Conservation (phyloP, 1,140 invertebrate species). For the Tetraneura akinire region DNA sequence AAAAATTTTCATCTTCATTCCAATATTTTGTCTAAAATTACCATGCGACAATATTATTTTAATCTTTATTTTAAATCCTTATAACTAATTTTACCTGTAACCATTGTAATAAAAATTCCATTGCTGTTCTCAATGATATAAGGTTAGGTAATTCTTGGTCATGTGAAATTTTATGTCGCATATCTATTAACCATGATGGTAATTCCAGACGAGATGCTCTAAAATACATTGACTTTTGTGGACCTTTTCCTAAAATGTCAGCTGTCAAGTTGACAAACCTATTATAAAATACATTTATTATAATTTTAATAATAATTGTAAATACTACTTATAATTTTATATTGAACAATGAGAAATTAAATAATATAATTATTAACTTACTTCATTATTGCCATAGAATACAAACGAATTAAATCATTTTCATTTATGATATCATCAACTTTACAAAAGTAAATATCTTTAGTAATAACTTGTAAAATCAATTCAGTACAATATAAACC, state of each 20-base stretch:
- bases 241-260: conserved; percentile 2
- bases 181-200: conserved; percentile 31
- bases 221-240: conserved; percentile 32
- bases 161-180: conserved; percentile 42
- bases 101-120: conserved; percentile 30
- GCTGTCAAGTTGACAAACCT: conserved; percentile 41
- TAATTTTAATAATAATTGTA: background rate
- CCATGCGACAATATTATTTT: background rate
- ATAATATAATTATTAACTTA: background rate
- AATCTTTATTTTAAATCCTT: background rate
- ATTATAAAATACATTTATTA: background rate
- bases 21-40: conserved; percentile 41
- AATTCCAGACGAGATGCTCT: conserved; percentile 23
- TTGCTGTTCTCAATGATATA: conserved; percentile 8
- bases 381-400: conserved; percentile 43
- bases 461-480: conserved; percentile 35
- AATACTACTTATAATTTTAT: background rate
- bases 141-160: conserved; percentile 41
- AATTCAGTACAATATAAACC: conserved; percentile 32
- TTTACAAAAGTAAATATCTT: conserved; percentile 26
- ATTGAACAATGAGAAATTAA: background rate
- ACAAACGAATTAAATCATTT: conserved; percentile 38
- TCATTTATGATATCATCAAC: background rate
- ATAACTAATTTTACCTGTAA: background rate
- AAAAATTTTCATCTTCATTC: conserved; percentile 32